phyloP scores from a whole-genome alignment of 2,113 vertebrate species.

The Phalacrocorax aristotelis region DNA sequence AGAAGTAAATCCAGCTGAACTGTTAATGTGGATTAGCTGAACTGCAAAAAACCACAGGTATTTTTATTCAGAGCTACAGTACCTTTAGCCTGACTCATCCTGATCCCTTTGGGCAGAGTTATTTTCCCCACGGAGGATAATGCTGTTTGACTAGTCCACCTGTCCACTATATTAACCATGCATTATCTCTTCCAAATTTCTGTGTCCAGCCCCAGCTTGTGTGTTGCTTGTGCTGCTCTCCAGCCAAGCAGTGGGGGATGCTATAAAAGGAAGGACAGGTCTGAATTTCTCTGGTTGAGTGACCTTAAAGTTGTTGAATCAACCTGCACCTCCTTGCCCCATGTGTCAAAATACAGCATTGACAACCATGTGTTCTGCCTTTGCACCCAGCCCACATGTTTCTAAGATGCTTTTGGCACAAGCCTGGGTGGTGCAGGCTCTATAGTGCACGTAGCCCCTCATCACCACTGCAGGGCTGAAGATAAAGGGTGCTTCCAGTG shows the following conservation, averaged over 20 bases:
- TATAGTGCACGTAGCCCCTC: background rate
- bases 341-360: background rate
- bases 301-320: background rate
- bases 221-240: background rate
- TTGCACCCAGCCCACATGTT: background rate
- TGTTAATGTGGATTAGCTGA: conserved; percentile 3
- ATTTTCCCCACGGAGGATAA: background rate
- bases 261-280: background rate
- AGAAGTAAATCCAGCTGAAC: background rate
- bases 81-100: background rate
- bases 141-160: background rate
- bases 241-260: background rate
- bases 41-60: background rate
- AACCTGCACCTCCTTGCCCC: background rate
- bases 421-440: background rate
- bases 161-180: background rate
- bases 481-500: background rate
- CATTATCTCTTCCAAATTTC: background rate
- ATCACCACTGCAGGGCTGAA: background rate
- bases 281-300: background rate
- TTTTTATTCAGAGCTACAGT: background rate
- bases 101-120: background rate
- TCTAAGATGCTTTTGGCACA: background rate
- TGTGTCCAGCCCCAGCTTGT: background rate
- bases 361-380: background rate